Percentiles rank a stretch among this genome's conserved stretches.
These are phyloP conservation scores for Corythucha ciliata DNA, from an alignment of 2,888 invertebrate genomes.

Conservation along the genomic window DNA sequence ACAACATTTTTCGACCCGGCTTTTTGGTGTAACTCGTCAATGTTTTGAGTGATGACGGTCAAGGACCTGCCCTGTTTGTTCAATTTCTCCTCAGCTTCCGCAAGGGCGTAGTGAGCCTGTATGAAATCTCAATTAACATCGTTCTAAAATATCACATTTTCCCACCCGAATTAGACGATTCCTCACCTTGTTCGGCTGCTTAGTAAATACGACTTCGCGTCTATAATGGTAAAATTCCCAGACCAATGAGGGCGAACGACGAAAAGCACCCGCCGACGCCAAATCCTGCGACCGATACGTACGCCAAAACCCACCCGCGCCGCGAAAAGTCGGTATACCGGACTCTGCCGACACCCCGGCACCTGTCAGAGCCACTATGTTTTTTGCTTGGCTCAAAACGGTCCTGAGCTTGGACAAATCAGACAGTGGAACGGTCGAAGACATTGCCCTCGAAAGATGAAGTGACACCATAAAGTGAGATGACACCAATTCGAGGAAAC, in stretches of 20 bases:
- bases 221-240: constrained; percentile 89
- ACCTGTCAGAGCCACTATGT: constrained; percentile 62
- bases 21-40: constrained; percentile 52
- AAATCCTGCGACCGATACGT: constrained; percentile 57
- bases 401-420: constrained; percentile 25
- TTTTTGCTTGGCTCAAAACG: constrained; percentile 48
- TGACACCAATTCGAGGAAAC: too few relatives aligned
- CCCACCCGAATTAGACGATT: background rate
- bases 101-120: constrained; percentile 56
- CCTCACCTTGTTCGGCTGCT: constrained; percentile 58
- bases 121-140: constrained; percentile 25
- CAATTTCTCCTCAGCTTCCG: constrained; percentile 16
- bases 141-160: background rate
- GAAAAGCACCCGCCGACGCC: constrained; percentile 63
- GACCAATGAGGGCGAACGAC: constrained; percentile 62
- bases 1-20: constrained; percentile 52
- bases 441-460: too few relatives aligned
- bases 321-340: constrained; percentile 79
- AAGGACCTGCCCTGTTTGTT: constrained; percentile 40
- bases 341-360: constrained; percentile 76
- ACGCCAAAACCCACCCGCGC: constrained; percentile 73
- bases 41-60: constrained; percentile 54
- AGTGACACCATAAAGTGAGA: too few relatives aligned
- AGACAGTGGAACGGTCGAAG: constrained; percentile 13
- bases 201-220: constrained; percentile 63